phyloP scores from a whole-genome alignment of 2,888 invertebrate species.

The Psylliodes chrysocephalus region DNA sequence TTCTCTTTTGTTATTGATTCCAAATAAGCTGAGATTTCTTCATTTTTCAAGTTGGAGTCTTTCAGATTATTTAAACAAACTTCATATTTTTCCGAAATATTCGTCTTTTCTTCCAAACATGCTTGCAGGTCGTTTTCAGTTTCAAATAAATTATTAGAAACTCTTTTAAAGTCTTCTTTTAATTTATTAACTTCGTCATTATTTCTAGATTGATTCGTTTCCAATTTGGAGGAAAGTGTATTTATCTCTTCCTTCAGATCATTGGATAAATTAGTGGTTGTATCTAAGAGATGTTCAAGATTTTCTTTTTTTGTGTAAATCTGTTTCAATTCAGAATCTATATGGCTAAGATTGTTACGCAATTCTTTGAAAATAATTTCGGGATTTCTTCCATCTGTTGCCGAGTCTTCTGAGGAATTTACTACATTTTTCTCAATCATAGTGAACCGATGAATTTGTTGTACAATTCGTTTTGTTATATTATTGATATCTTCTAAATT shows the following conservation, averaged over 20 bases:
- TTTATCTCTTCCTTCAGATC: background rate
- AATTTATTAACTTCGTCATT: conserved; percentile 26
- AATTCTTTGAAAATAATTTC: background rate
- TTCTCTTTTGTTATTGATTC: background rate
- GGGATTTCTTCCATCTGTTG: background rate
- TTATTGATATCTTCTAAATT: conserved; percentile 30
- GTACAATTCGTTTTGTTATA: background rate
- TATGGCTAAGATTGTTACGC: background rate
- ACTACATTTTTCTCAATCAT: background rate
- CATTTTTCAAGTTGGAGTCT: background rate
- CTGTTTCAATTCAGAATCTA: background rate
- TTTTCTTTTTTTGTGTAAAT: background rate
- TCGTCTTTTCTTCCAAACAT: background rate
- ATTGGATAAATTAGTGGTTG: background rate
- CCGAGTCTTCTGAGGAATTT: background rate
- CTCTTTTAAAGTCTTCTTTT: no score
- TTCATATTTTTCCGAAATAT: background rate
- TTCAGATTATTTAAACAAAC: background rate
- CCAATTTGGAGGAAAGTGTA: background rate
- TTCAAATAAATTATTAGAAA: no score
- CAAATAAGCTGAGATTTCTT: background rate
- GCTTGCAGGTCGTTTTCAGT: background rate
- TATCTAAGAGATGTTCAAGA: background rate
- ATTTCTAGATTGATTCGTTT: background rate
- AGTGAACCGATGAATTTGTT: background rate